Evolutionary conservation across 2,113 vertebrate genomes (phyloP), one percentile per base, ranked within the genome.

Genomic region (Eolophus roseicapilla): DNA sequence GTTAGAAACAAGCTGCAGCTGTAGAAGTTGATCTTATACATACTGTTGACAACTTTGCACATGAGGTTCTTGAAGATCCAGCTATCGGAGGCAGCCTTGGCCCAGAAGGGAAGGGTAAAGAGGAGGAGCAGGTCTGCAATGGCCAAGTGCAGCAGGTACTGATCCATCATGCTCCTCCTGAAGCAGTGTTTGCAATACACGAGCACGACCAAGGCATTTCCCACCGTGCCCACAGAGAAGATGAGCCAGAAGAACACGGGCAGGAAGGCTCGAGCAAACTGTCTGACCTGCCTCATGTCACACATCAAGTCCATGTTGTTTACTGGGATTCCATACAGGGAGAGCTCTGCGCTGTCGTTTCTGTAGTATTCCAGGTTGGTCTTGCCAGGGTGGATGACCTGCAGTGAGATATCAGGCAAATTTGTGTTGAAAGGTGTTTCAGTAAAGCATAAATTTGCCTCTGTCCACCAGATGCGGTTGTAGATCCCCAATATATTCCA

Each of bases 21-120:
- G 44, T 99, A 99, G 95, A 99, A 99, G 95, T 99, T 99, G 97
- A 99, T 98, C 96, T 98, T 99, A 84, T 99, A 99, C 91, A 98
- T 79, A 23, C 98, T 98, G 3, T 97, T 98, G 50, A 99, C 97
- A 1, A 97, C 53, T 88, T 98, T 99, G 97, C 99, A 99, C 77
- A 98, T 41, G 41, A 78, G 17, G n/a, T 82, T 35, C 52, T 97
- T 97, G 70, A 99, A 99, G 44, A 91, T 57, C 99, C 99, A 99
- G 39, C 98, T 98, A 6, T 86, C 86, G 0, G 89, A 86, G 3
- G 98, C 98, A 0, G 98, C 98, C 0, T 93, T 90, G 13, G 99
- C 98, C 99, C 98, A 99, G 96, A 99, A 99, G 53, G 99, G 99
- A n/a, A 99, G 97, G 10, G 98, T 99, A 92, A 96, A 95, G 4